phyloP scores from a whole-genome alignment of 2,113 vertebrate genomes.

The Rhinogobius similis region DNA sequence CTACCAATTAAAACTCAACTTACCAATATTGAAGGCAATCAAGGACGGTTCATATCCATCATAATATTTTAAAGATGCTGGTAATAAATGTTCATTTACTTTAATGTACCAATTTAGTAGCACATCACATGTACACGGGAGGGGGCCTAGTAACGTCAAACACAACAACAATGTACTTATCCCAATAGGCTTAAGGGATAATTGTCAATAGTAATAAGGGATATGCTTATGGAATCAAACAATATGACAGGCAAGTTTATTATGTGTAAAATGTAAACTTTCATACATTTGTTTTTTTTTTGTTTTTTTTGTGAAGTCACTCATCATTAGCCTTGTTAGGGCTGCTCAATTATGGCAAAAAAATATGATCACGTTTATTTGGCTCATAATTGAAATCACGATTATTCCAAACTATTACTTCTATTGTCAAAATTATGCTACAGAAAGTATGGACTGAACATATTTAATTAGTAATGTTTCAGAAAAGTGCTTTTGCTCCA shows the following conservation, averaged over 20 bases:
- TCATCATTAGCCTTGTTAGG: no score
- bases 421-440: no score
- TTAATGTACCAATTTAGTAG: neutral
- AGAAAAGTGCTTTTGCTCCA: no score
- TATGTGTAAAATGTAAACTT: no score
- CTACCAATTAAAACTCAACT: neutral
- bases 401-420: no score
- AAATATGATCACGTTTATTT: no score
- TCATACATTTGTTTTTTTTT: no score
- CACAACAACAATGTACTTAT: conserved; percentile 4
- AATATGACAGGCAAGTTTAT: neutral
- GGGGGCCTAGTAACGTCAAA: neutral
- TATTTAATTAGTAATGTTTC: no score
- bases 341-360: no score
- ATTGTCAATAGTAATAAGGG: conserved; percentile 1
- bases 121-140: neutral
- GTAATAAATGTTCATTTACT: neutral
- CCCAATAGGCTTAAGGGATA: conserved; percentile 3
- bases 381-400: no score
- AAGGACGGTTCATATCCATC: neutral
- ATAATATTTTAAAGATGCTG: neutral
- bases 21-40: neutral
- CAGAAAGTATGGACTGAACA: no score
- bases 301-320: no score
- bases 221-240: conserved; percentile 2